Evolutionary conservation across 2,888 invertebrate species (phyloP), one percentile per base, ranked within the genome.

Genomic region (Agriopis marginaria): DNA sequence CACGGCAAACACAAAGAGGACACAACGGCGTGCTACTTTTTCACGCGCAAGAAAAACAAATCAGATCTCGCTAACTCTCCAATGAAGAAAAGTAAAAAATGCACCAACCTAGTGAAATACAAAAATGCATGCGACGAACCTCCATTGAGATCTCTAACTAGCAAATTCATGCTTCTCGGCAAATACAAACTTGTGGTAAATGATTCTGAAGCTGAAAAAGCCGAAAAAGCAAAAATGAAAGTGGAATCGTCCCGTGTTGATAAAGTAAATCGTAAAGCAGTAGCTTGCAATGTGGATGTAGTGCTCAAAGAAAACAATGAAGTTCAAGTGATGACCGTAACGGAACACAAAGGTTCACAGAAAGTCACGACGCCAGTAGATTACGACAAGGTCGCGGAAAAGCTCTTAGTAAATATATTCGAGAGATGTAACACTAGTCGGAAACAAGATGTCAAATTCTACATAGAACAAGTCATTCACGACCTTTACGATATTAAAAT

Each of bases 31-130:
- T 86, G 82, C 66, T 89, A 80, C 70, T 86, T 89, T 67, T 85
- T 88, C 69, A 71, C 81, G 0, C 82, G 76, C 32, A 87, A 79
- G 64, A 85, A 79, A 67, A 63, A 67, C 12, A 60, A 62, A 60
- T 0, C 55, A 39, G 55, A 39, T 7, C 40, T 58, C 53, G 23
- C 53, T 1, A 59, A 74, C 17, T 80, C 82, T 0, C 23, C 54
- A 1, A 88, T 93, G 85, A 88, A 76, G 56, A 85, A 77, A 60
- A 92, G 92, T 68, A 89, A 77, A 42, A 93, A 93, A 67, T 92
- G 87, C 0, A 93, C 92, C 0, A 92, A 93, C 74, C 71, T 93
- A 49, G 84, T 89, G 0, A 92, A 89, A 75, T 93, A 92, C 64
- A 87, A 79, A 74, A 93, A 93, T 75, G 32, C 82, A 1, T 63